Percentiles rank a stretch among this genome's conserved stretches.
These are phyloP conservation scores for Desmophyllum pertusum DNA, from an alignment of 92 coral and sea anemone species.

Conservation along the genomic window DNA sequence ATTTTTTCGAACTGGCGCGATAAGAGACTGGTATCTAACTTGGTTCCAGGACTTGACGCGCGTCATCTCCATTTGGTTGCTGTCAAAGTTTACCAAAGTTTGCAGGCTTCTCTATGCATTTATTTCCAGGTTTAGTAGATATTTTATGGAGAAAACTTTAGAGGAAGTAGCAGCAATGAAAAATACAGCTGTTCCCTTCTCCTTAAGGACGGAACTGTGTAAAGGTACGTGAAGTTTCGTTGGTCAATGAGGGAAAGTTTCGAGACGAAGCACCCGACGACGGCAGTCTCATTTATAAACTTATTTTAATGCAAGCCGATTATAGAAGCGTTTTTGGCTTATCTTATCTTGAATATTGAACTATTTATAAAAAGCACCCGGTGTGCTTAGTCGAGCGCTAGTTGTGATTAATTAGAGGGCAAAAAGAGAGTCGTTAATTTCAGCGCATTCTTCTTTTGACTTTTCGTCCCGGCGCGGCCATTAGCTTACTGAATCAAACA, in stretches of 20 bases:
- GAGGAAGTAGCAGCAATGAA: slow-evolving; percentile 15
- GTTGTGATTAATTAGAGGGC: not conserved
- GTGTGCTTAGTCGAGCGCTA: not conserved
- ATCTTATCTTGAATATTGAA: not conserved
- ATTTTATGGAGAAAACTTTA: slow-evolving; percentile 27
- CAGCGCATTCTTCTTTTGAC: slow-evolving; percentile 19
- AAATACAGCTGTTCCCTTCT: slow-evolving; percentile 17
- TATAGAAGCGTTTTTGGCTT: not conserved
- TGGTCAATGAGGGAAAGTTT: slow-evolving; percentile 1
- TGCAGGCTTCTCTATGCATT: slow-evolving; percentile 23
- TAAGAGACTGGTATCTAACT: slow-evolving; percentile 6
- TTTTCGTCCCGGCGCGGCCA: slow-evolving; percentile 22
- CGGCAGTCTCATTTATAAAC: not conserved
- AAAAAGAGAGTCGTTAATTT: slow-evolving; percentile 1
- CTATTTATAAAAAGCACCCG: slow-evolving; percentile 1
- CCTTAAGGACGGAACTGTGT: slow-evolving; percentile 18
- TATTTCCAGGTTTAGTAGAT: slow-evolving; percentile 4
- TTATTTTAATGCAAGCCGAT: not conserved
- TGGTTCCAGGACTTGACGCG: slow-evolving; percentile 27
- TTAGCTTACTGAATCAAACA: not conserved
- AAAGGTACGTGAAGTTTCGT: slow-evolving; percentile 21
- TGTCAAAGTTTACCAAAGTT: slow-evolving; percentile 44
- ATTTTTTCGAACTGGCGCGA: not conserved
- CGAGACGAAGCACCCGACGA: slow-evolving; percentile 2
- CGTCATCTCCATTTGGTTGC: not conserved